Evolutionary conservation across 2,113 vertebrate genomes (phyloP).

Genomic region (Brachypodius melanocephalos): DNA sequence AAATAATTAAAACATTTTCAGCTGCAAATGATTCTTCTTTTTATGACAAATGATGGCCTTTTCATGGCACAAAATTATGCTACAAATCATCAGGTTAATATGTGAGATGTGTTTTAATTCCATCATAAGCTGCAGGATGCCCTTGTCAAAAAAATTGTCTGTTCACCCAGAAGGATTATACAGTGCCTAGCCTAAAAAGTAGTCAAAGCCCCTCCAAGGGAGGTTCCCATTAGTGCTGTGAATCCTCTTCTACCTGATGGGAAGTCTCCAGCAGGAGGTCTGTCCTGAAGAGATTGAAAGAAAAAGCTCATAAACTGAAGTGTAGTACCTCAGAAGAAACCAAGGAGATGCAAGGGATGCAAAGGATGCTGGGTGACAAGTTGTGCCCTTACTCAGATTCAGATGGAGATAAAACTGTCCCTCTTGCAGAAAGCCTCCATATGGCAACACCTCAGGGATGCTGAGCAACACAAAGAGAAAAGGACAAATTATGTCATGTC

Average conservation of each 20-base stretch:
- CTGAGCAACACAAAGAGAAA: not conserved
- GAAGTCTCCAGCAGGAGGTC: not conserved
- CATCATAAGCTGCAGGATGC: not conserved
- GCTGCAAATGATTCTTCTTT: not conserved
- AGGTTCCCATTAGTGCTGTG: not conserved
- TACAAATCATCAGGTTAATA: not conserved
- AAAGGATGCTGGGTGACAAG: not conserved
- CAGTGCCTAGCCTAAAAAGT: not conserved
- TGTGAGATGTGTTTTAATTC: not conserved
- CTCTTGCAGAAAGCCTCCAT: not conserved
- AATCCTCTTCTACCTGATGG: not conserved
- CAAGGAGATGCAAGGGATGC: not conserved
- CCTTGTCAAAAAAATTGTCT: not conserved
- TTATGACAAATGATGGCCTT: not conserved
- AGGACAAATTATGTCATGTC: not conserved
- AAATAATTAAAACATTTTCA: not conserved
- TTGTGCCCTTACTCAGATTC: not conserved
- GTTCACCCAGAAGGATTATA: not conserved
- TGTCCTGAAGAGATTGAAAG: not conserved
- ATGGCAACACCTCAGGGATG: not conserved
- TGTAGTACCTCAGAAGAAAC: not conserved
- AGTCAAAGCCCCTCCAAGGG: not conserved
- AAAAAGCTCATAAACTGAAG: not conserved
- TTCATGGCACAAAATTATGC: not conserved
- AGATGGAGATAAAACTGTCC: not conserved